Evolutionary conservation across 2,797 vertebrate genomes (phyloP).

Genomic region (Euthynnus affinis): DNA sequence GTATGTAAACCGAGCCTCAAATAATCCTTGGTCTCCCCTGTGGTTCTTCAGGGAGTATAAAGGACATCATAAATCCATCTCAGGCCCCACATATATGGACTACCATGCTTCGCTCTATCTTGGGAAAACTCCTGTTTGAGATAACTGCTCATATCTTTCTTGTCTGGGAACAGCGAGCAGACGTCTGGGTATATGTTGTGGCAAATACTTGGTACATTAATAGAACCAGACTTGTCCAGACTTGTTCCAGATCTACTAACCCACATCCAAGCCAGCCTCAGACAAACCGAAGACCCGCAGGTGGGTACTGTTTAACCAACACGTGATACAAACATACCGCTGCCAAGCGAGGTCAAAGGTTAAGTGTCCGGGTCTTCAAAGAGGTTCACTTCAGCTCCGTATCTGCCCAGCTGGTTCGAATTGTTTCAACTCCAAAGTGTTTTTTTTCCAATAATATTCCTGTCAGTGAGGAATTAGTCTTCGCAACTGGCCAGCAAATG

Average conservation of each 20-base stretch:
- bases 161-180: slow-evolving; percentile 58
- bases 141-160: slow-evolving; percentile 40
- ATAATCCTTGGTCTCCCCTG: slow-evolving; percentile 63
- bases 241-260: slow-evolving; percentile 39
- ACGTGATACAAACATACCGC: slow-evolving; percentile 40
- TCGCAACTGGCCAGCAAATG: slow-evolving; percentile 64
- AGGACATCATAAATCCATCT: slow-evolving; percentile 72
- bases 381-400: slow-evolving; percentile 6
- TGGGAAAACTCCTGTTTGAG: slow-evolving; percentile 53
- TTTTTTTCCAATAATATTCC: slow-evolving; percentile 73
- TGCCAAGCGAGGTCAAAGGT: slow-evolving; percentile 64
- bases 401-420: slow-evolving; percentile 67
- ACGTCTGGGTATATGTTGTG: slow-evolving; percentile 56
- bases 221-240: slow-evolving; percentile 44
- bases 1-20: slow-evolving; percentile 74
- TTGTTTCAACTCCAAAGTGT: slow-evolving; percentile 66
- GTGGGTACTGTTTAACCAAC: slow-evolving; percentile 27
- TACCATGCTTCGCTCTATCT: slow-evolving; percentile 47
- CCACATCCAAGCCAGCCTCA: slow-evolving; percentile 30
- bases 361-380: slow-evolving; percentile 67
- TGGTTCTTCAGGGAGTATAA: slow-evolving; percentile 60
- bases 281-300: slow-evolving; percentile 20
- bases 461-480: slow-evolving; percentile 71
- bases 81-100: slow-evolving; percentile 27
- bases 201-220: slow-evolving; percentile 60